Percentiles rank a stretch among this genome's conserved stretches.
Conservation (phyloP, 1,140 invertebrate genomes). For the Apis mellifera region DNA sequence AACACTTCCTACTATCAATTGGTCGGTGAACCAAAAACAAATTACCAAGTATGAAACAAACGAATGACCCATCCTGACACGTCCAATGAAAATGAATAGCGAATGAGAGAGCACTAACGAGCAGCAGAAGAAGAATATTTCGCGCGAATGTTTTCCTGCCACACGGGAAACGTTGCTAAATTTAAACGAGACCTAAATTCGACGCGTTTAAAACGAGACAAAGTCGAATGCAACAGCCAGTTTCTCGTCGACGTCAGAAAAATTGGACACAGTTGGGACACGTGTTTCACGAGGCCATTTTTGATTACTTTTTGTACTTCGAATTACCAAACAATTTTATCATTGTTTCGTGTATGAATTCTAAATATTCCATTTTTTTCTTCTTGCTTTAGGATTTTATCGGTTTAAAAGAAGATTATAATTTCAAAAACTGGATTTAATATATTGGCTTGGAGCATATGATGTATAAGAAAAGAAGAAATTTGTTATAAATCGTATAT, state of each 20-base stretch:
- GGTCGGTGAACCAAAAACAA: neutral
- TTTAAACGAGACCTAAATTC: conserved; percentile 60
- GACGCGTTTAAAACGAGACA: conserved; percentile 29
- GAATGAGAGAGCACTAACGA: conserved; percentile 33
- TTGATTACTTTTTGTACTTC: no score
- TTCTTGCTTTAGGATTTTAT: no score
- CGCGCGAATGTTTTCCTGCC: conserved; percentile 36
- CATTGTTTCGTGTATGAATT: neutral
- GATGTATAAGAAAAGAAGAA: no score
- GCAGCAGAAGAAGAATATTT: conserved; percentile 20
- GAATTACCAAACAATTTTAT: neutral
- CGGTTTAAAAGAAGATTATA: no score
- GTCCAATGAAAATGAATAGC: conserved; percentile 33
- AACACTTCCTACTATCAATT: neutral
- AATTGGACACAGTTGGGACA: conserved; percentile 16
- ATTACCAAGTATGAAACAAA: neutral
- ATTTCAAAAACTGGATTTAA: no score
- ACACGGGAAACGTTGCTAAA: conserved; percentile 50
- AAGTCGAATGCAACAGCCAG: conserved; percentile 28
- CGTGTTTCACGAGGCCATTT: neutral
- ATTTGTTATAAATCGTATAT: no score
- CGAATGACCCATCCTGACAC: neutral
- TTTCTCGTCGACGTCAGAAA: conserved; percentile 10
- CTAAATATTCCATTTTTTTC: no score
- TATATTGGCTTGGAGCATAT: no score